Evolutionary conservation across 2,888 invertebrate genomes (phyloP).

Genomic region (Blastobasis lacticolella): DNA sequence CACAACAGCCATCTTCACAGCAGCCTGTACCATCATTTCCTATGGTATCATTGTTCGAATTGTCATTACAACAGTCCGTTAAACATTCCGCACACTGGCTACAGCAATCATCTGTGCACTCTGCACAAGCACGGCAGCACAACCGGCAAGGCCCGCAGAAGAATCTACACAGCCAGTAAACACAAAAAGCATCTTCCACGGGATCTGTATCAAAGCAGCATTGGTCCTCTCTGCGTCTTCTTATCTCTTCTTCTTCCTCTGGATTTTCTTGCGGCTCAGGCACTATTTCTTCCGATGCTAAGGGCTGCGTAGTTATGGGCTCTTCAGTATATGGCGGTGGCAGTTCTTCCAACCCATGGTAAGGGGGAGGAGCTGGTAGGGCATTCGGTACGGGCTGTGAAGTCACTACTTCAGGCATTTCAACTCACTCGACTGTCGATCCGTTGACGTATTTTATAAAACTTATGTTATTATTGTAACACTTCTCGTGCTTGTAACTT

Average conservation of each 20-base stretch:
- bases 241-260: constrained; percentile 1
- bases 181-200: constrained; percentile 18
- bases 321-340: no score
- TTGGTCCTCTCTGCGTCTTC: constrained; percentile 3
- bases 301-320: no score
- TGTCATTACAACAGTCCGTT: constrained; percentile 22
- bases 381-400: not conserved
- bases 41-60: not conserved
- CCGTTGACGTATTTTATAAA: no score
- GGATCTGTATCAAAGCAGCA: constrained; percentile 7
- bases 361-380: not conserved
- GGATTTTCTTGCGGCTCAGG: not conserved
- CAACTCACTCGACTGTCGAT: no score
- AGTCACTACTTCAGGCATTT: not conserved
- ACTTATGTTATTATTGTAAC: no score
- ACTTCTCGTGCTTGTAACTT: no score
- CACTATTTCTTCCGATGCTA: no score
- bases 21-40: not conserved
- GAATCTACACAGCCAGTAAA: constrained; percentile 17
- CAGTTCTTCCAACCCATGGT: no score
- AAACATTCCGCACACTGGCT: constrained; percentile 24
- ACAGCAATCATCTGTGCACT: constrained; percentile 25
- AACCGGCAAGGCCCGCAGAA: constrained; percentile 19
- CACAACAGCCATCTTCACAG: not conserved
- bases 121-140: constrained; percentile 10